Evolutionary conservation across 2,113 vertebrate genomes (phyloP).

Genomic region (Mugil cephalus): DNA sequence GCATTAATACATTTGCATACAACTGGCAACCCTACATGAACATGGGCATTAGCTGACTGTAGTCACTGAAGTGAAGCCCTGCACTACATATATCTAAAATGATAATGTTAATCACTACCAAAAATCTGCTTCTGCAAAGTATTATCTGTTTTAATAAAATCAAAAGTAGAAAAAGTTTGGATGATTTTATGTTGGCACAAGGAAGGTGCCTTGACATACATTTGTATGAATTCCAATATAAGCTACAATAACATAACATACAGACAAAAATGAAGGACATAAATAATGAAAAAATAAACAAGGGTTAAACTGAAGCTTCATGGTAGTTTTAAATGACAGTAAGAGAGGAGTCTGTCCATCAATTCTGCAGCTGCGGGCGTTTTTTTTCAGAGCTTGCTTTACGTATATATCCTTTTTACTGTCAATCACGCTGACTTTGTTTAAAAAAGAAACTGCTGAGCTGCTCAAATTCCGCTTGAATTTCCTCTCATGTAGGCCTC

Average conservation of each 20-base stretch:
- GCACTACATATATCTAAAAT: not conserved
- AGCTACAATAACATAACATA: too few relatives aligned
- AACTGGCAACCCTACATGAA: not conserved
- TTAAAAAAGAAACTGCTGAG: not conserved
- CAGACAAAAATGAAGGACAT: too few relatives aligned
- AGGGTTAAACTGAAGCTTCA: too few relatives aligned
- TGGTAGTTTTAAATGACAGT: not conserved
- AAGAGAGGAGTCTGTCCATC: not conserved
- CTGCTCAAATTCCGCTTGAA: constrained; percentile 5
- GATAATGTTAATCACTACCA: not conserved
- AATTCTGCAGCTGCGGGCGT: not conserved
- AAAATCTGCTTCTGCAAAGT: not conserved
- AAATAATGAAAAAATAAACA: too few relatives aligned
- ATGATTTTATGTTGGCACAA: too few relatives aligned
- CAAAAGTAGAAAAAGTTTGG: too few relatives aligned
- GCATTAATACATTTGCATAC: not conserved
- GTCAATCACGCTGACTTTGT: constrained; percentile 4
- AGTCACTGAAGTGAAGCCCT: not conserved
- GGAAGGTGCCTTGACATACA: too few relatives aligned
- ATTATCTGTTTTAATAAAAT: too few relatives aligned
- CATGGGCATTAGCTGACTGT: not conserved
- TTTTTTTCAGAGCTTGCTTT: constrained; percentile 6
- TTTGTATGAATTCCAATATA: too few relatives aligned
- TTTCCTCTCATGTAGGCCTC: constrained; percentile 29
- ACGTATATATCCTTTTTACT: not conserved